Conservation (phyloP, 2,888 invertebrate genomes). For the Ormyrus pomaceus region DNA sequence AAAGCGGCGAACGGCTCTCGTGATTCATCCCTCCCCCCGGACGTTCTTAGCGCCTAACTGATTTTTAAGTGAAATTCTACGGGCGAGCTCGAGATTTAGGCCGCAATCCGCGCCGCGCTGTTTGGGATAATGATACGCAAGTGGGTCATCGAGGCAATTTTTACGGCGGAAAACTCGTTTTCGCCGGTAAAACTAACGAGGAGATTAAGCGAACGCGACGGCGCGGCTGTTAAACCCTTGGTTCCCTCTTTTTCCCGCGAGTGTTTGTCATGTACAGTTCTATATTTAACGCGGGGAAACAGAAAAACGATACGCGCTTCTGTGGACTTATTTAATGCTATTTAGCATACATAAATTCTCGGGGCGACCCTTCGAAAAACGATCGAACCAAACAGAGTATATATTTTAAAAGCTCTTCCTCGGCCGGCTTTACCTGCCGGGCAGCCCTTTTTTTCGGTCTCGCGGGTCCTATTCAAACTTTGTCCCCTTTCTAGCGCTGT, state of each 20-base stretch:
- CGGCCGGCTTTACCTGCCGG: not conserved
- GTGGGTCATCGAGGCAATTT: no score
- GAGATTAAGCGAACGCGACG: no score
- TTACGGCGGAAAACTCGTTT: no score
- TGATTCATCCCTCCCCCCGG: no score
- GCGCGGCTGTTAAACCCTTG: no score
- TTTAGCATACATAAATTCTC: no score
- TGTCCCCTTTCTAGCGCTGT: constrained; percentile 16
- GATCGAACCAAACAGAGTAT: not conserved
- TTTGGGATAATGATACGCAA: not conserved
- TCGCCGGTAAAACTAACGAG: no score
- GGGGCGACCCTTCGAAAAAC: no score
- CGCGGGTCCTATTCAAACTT: constrained; percentile 33
- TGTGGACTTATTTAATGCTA: no score
- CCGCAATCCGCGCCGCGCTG: not conserved
- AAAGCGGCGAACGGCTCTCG: constrained; percentile 3
- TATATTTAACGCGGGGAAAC: not conserved
- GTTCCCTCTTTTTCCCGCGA: no score
- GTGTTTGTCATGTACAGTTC: not conserved
- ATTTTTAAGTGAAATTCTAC: constrained; percentile 25
- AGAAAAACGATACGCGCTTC: no score
- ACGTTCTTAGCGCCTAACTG: not conserved
- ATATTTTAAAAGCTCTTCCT: not conserved
- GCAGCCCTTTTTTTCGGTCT: constrained; percentile 31
- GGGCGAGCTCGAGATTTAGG: constrained; percentile 2